These are phyloP conservation scores for Brachionus sp. DNA, from an alignment of 1,140 invertebrate species.

Conservation along the genomic window DNA sequence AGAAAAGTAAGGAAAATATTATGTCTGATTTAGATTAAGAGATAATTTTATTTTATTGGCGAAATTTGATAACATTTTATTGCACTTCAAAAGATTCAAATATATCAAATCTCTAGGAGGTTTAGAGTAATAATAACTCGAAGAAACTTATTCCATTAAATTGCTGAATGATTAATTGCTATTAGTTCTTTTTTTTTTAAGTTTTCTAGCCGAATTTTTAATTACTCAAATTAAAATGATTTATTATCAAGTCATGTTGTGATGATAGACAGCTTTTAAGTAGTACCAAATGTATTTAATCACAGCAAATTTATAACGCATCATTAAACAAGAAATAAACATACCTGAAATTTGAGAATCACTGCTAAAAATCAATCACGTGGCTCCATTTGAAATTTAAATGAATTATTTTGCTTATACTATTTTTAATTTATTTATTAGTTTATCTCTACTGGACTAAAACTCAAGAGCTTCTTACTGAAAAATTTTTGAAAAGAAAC, in stretches of 20 bases:
- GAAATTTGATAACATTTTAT: conserved; percentile 24
- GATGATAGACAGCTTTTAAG: neutral
- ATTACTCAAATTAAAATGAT: neutral
- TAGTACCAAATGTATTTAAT: neutral
- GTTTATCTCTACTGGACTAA: no score
- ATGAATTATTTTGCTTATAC: no score
- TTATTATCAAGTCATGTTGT: neutral
- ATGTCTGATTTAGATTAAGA: conserved; percentile 28
- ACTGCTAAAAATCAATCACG: neutral
- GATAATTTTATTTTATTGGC: conserved; percentile 10
- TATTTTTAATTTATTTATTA: no score
- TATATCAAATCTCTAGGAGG: neutral
- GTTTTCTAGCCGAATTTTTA: neutral
- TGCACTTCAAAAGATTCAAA: conserved; percentile 11
- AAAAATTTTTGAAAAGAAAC: no score
- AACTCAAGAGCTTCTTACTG: no score
- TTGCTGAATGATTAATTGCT: neutral
- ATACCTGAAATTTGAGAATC: conserved; percentile 20
- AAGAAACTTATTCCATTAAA: conserved; percentile 17
- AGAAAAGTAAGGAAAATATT: conserved; percentile 1
- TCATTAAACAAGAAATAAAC: neutral
- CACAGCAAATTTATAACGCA: neutral
- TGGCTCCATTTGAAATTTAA: neutral
- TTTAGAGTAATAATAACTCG: neutral
- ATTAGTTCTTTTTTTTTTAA: neutral